Percentiles rank a stretch among this genome's conserved stretches.
Evolutionary conservation across 2,797 vertebrate genomes (phyloP).

Genomic region (Sardinella longiceps): DNA sequence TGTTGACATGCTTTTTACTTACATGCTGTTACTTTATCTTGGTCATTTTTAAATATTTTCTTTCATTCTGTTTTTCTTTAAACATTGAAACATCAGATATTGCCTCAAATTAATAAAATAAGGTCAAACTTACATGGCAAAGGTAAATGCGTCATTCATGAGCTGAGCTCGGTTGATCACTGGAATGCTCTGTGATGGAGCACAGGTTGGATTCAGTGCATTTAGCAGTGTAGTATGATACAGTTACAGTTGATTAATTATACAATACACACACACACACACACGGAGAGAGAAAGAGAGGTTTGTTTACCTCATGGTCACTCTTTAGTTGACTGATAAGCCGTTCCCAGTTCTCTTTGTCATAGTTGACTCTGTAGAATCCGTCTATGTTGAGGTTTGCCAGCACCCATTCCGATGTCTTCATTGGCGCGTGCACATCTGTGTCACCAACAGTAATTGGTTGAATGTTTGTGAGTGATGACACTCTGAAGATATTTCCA

Average conservation of each 20-base stretch:
- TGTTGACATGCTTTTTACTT: too few species aligned
- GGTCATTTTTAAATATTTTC: too few species aligned
- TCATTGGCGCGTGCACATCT: conserved; percentile 28
- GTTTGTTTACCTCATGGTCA: conserved; percentile 49
- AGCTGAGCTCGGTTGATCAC: conserved; percentile 88
- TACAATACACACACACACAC: too few species aligned
- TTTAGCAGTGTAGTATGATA: too few species aligned
- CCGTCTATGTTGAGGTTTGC: conserved; percentile 81
- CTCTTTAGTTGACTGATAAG: conserved; percentile 67
- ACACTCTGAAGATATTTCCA: too few species aligned
- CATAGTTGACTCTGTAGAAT: conserved; percentile 90
- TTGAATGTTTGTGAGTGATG: too few species aligned
- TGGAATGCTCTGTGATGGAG: conserved; percentile 65
- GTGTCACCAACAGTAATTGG: background rate
- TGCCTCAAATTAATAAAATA: background rate
- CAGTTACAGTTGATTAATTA: too few species aligned
- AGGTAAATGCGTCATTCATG: conserved; percentile 86
- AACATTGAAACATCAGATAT: too few species aligned
- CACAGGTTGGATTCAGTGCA: too few species aligned
- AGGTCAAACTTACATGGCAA: conserved; percentile 78
- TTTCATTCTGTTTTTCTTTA: too few species aligned
- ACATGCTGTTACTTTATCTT: too few species aligned
- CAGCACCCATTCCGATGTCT: conserved; percentile 70
- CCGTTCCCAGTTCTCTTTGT: conserved; percentile 80
- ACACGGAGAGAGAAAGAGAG: too few species aligned